Evolutionary conservation across 2,888 invertebrate genomes (phyloP), one percentile per base, ranked within the genome.

Genomic region (Chymomyza caudatula): DNA sequence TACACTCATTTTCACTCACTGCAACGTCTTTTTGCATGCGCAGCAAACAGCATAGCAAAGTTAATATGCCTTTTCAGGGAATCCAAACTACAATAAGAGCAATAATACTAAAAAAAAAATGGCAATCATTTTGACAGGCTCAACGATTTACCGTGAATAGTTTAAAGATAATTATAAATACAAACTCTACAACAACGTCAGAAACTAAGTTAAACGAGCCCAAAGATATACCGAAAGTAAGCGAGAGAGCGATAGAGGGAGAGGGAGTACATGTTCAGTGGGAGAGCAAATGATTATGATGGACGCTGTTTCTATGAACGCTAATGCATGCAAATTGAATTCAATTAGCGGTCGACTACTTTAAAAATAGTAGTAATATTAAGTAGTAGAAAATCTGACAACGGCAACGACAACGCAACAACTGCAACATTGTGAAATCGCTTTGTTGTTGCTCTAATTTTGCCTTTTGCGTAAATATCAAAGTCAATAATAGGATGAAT

Each of bases 321-420:
- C 76, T 83, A 83, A 82, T 82, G 73, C 76, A 83, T 85, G 85
- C 76, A 79, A 85, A 85, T 84, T 84, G 76, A 69, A 70, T 76
- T 78, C 71, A 85, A 82, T 85, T 80, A 82, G 71, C 73, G 73
- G 52, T 44, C 67, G 67, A 72, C 73, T 72, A 63, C 71, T 71
- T 72, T 63, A 55, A 60, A 71, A 71, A 72, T 72, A 61, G n/a
- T 19, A 19, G 47, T 47, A 47, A 47, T 47, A 19, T 44, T 61
- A 43, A 72, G 67, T 62, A 71, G 73, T 71, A 70, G 67, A 70
- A 66, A 61, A 70, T 6, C 19, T 61, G 43, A 43, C 43, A 43
- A 43, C 43, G 15, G 6, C 43, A 15, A 47, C 17, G n/a, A 47
- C 15, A 19, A 47, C 19, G 6, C 44, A 17, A 15, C 44, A 17